Evolutionary conservation across 2,797 vertebrate species (phyloP).

Genomic region (Chanos chanos): DNA sequence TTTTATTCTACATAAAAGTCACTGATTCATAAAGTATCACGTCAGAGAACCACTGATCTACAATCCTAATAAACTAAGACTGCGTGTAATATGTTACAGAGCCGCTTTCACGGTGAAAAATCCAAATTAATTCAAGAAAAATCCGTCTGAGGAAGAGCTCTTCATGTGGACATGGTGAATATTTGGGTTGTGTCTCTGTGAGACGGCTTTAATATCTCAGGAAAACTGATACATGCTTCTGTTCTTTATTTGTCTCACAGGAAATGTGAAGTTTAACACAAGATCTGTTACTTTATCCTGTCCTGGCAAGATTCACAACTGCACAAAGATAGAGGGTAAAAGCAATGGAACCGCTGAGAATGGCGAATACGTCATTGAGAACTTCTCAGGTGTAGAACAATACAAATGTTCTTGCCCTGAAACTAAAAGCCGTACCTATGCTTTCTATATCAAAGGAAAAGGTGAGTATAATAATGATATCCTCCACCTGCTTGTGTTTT

Average conservation of each 20-base stretch:
- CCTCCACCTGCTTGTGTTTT: too few species aligned
- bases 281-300: not conserved
- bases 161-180: too few species aligned
- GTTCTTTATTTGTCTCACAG: not conserved
- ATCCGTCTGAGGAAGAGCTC: too few species aligned
- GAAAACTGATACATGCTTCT: not conserved
- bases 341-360: rapidly evolving
- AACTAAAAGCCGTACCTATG: rapidly evolving
- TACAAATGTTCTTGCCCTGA: rapidly evolving
- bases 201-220: too few species aligned
- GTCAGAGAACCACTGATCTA: too few species aligned
- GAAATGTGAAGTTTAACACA: rapidly evolving
- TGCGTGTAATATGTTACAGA: too few species aligned
- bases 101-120: too few species aligned
- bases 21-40: too few species aligned
- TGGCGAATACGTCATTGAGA: rapidly evolving
- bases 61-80: too few species aligned
- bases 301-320: rapidly evolving
- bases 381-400: not conserved
- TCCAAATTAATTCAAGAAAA: too few species aligned
- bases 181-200: too few species aligned
- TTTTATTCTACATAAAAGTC: too few species aligned
- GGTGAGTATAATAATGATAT: slow-evolving; percentile 57
- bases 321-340: rapidly evolving
- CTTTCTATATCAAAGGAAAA: slow-evolving; percentile 57